phyloP scores from a whole-genome alignment of 2,797 vertebrate species.

The Melanotaenia boesemani region DNA sequence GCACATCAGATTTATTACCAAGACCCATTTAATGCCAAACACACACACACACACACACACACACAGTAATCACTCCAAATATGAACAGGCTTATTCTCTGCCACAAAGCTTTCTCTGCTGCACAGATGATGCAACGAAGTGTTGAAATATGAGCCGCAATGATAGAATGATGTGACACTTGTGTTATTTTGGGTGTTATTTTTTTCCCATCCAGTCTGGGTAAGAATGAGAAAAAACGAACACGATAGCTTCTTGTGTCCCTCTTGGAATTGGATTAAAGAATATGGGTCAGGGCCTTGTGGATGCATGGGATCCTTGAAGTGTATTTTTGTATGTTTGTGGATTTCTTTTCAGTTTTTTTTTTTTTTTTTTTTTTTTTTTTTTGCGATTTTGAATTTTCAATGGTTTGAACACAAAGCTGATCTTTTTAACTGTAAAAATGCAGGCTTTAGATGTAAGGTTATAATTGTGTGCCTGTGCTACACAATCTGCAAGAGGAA shows the following conservation, averaged over 20 bases:
- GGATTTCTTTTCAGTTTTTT: slow-evolving; percentile 18
- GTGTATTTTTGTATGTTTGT: slow-evolving; percentile 33
- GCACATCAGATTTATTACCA: slow-evolving; percentile 70
- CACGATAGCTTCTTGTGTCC: slow-evolving; percentile 54
- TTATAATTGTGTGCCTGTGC: neutral
- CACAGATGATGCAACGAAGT: slow-evolving; percentile 65
- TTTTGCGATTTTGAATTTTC: neutral
- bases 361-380: no score
- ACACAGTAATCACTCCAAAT: slow-evolving; percentile 59
- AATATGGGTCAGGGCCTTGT: slow-evolving; percentile 63
- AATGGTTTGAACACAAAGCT: neutral
- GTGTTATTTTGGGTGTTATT: slow-evolving; percentile 71
- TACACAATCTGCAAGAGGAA: neutral
- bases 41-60: slow-evolving; percentile 38
- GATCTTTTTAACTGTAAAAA: slow-evolving; percentile 13
- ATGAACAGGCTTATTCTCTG: slow-evolving; percentile 72
- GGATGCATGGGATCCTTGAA: slow-evolving; percentile 43
- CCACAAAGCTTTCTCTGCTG: slow-evolving; percentile 60
- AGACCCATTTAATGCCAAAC: slow-evolving; percentile 63
- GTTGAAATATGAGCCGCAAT: slow-evolving; percentile 64
- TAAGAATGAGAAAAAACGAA: slow-evolving; percentile 66
- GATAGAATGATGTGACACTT: slow-evolving; percentile 66
- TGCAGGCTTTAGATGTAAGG: neutral
- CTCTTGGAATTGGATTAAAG: slow-evolving; percentile 59
- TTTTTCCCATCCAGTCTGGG: slow-evolving; percentile 45